Evolutionary conservation across 2,888 invertebrate species (phyloP).

Genomic region (Oasisia sp.): DNA sequence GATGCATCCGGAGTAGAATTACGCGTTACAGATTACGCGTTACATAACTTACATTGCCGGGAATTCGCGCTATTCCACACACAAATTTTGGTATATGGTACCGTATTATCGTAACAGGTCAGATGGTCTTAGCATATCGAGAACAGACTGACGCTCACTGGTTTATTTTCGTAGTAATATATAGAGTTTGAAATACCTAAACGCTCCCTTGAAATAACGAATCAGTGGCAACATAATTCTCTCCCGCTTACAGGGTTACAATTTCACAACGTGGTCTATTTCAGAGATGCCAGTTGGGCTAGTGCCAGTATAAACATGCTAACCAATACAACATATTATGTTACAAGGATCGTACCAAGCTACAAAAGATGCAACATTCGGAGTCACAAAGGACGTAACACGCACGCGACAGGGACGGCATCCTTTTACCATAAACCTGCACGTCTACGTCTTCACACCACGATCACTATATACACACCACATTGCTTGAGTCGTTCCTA

Average conservation of each 20-base stretch:
- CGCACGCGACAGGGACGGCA: not conserved
- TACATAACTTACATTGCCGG: no score
- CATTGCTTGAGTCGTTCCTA: not conserved
- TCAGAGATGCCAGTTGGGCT: not conserved
- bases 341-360: not conserved
- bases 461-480: not conserved
- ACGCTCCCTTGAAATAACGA: no score
- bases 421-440: not conserved
- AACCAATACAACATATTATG: not conserved
- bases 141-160: no score
- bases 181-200: no score
- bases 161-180: no score
- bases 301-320: not conserved
- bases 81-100: not conserved
- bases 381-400: not conserved
- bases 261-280: no score
- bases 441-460: no score
- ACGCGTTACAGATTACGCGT: no score
- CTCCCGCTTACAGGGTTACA: no score
- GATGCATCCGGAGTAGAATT: not conserved
- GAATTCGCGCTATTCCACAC: not conserved
- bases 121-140: not conserved
- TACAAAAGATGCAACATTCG: not conserved
- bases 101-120: not conserved
- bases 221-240: not conserved